These are phyloP conservation scores for Halcyon smyrnensis DNA, from an alignment of 2,797 vertebrate species.

Conservation along the genomic window DNA sequence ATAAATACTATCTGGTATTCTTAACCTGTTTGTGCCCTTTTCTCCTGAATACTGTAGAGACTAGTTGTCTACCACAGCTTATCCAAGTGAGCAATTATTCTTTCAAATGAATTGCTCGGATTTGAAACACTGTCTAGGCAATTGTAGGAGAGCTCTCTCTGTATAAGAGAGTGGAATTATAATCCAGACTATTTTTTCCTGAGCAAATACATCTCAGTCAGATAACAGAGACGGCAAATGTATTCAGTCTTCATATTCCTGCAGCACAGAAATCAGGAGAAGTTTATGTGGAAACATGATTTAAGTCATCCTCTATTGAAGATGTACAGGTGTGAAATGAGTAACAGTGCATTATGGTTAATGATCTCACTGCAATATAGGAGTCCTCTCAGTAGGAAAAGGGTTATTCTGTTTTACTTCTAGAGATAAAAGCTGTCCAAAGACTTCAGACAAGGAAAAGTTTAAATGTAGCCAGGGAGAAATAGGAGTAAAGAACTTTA, in stretches of 20 bases:
- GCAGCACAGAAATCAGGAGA: neutral
- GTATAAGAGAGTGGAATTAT: neutral
- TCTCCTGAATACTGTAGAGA: neutral
- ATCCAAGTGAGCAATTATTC: slow-evolving; percentile 34
- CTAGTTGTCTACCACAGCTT: neutral
- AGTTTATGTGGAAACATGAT: slow-evolving; percentile 1
- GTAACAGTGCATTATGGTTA: slow-evolving; percentile 15
- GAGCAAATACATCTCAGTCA: slow-evolving; percentile 7
- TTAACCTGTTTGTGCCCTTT: slow-evolving; percentile 38
- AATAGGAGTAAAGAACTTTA: neutral
- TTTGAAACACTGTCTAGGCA: slow-evolving; percentile 4
- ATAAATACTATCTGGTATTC: neutral
- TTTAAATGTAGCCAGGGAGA: slow-evolving; percentile 20
- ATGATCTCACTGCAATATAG: slow-evolving; percentile 17
- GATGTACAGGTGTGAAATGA: slow-evolving; percentile 23
- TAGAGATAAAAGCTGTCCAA: slow-evolving; percentile 27
- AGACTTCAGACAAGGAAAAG: neutral
- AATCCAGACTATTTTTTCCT: slow-evolving; percentile 25
- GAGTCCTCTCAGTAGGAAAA: neutral
- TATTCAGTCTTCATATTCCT: slow-evolving; percentile 19
- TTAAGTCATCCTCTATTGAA: slow-evolving; percentile 43
- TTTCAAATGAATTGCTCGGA: slow-evolving; percentile 26
- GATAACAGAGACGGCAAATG: neutral
- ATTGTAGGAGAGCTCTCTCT: neutral
- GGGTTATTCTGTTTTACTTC: slow-evolving; percentile 20